phyloP scores from a whole-genome alignment of 2,113 vertebrate genomes.

The Bufo bufo region DNA sequence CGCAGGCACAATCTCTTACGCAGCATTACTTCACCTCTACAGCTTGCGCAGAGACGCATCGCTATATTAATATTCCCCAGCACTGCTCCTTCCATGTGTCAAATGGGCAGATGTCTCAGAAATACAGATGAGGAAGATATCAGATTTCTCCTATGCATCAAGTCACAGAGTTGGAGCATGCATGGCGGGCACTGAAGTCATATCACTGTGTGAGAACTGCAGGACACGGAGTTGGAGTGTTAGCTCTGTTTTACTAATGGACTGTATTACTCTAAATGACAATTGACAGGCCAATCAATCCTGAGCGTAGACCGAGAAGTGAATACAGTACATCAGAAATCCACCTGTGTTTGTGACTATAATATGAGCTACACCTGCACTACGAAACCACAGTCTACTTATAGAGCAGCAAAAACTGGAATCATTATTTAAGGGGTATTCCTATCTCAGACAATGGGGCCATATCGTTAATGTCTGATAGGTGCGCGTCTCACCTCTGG shows the following conservation, averaged over 20 bases:
- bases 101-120: not conserved
- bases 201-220: not conserved
- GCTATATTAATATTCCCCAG: not conserved
- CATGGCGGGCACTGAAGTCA: not conserved
- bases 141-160: not conserved
- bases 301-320: too few relatives aligned
- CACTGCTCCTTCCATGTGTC: not conserved
- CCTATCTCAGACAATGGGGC: too few relatives aligned
- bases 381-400: too few relatives aligned
- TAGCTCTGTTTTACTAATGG: not conserved
- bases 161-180: not conserved
- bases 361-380: too few relatives aligned
- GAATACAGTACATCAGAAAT: too few relatives aligned
- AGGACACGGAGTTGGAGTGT: not conserved
- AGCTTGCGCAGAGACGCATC: not conserved
- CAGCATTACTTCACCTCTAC: not conserved
- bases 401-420: too few relatives aligned
- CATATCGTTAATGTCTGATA: too few relatives aligned
- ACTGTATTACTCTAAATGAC: too few relatives aligned
- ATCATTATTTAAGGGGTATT: too few relatives aligned
- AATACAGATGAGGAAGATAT: not conserved
- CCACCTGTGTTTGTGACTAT: too few relatives aligned
- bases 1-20: not conserved
- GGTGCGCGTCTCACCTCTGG: too few relatives aligned
- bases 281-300: too few relatives aligned